Percentiles rank a stretch among this genome's conserved stretches.
Evolutionary conservation across 2,888 invertebrate species (phyloP).

Genomic region (Gryllus longicercus): DNA sequence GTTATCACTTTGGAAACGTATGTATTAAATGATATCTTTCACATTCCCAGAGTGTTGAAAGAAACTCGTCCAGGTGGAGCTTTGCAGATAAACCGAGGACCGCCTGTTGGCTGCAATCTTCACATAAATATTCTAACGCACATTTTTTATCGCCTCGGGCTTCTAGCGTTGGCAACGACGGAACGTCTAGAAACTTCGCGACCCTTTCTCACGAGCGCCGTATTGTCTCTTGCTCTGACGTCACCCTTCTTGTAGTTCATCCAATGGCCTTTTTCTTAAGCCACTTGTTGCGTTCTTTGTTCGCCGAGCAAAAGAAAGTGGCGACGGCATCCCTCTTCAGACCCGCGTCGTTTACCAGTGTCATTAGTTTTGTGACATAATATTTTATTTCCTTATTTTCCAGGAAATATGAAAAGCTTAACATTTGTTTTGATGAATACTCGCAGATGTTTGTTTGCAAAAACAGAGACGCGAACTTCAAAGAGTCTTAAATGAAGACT

Average conservation of each 20-base stretch:
- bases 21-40: no score
- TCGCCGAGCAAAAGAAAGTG: not conserved
- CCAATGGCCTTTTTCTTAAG: not conserved
- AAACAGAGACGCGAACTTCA: no score
- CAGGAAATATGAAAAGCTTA: no score
- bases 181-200: not conserved
- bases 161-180: not conserved
- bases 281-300: conserved; percentile 7
- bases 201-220: not conserved
- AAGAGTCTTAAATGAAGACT: no score
- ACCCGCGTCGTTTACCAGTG: no score
- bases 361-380: no score
- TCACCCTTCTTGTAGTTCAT: not conserved
- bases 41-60: no score
- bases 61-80: no score
- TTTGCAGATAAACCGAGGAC: not conserved
- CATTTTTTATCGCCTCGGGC: not conserved
- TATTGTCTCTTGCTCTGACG: not conserved
- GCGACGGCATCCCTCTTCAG: not conserved
- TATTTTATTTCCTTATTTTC: no score
- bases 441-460: no score
- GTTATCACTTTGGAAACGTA: no score
- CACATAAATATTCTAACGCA: conserved; percentile 4
- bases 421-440: no score
- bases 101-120: not conserved